phyloP scores from a whole-genome alignment of 2,797 vertebrate genomes.

The Kryptolebias ocellatus region DNA sequence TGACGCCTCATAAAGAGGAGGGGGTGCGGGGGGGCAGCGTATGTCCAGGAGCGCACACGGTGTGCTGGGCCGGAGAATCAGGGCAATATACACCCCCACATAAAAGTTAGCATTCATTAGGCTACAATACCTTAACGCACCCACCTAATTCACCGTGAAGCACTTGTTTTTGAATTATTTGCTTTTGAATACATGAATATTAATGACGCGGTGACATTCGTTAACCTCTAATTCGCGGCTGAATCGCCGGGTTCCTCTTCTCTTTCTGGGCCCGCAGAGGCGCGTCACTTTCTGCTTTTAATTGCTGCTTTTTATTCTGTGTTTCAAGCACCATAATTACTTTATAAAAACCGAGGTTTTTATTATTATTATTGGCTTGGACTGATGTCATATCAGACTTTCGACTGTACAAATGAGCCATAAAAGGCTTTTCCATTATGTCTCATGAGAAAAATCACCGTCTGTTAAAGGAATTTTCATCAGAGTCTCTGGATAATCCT shows the following conservation, averaged over 20 bases:
- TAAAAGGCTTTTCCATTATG: conserved; percentile 7
- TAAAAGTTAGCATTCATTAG: conserved; percentile 91
- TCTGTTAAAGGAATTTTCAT: conserved; percentile 29
- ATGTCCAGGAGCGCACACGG: conserved; percentile 91
- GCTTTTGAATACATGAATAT: conserved; percentile 85
- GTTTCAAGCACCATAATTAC: conserved; percentile 42
- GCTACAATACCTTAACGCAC: conserved; percentile 89
- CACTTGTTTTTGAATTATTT: conserved; percentile 85
- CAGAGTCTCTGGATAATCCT: conserved; percentile 28
- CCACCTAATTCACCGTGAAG: conserved; percentile 83
- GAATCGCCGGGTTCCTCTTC: conserved; percentile 59
- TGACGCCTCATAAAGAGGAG: conserved; percentile 89
- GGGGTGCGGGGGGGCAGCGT: conserved; percentile 86
- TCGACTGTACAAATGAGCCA: not conserved
- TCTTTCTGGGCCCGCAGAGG: conserved; percentile 24
- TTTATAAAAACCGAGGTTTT: conserved; percentile 6
- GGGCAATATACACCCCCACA: conserved; percentile 93
- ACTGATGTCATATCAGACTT: conserved; percentile 28
- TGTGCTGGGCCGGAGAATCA: conserved; percentile 85
- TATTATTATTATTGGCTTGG: not conserved
- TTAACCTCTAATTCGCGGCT: conserved; percentile 72
- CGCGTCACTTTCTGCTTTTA: conserved; percentile 45
- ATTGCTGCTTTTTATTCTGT: conserved; percentile 31
- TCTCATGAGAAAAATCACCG: not conserved
- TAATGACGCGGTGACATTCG: conserved; percentile 81